A percentile compares a stretch with the other conserved stretches of the same genome.
These are phyloP conservation scores for Loris lydekkerianus DNA, from an alignment of 2,797 vertebrate species.

Conservation along the genomic window DNA sequence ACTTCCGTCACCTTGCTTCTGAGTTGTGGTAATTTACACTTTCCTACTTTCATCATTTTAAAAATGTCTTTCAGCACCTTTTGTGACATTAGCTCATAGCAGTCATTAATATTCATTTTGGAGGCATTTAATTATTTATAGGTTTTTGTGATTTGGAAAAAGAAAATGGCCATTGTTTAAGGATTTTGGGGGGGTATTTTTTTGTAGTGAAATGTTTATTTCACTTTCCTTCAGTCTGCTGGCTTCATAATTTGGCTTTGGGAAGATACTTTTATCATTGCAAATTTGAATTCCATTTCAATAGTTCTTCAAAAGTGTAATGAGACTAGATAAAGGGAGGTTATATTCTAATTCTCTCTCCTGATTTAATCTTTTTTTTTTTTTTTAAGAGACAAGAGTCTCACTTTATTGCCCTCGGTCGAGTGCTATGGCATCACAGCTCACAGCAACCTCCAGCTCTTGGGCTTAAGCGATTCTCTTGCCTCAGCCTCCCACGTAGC, in stretches of 20 bases:
- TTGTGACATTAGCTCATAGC: neutral
- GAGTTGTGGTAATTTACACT: neutral
- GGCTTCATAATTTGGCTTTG: constrained; percentile 48
- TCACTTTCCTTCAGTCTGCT: constrained; percentile 9
- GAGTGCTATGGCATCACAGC: too few relatives aligned
- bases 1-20: neutral
- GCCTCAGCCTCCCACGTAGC: too few relatives aligned
- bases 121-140: neutral
- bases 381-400: too few relatives aligned
- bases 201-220: neutral
- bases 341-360: constrained; percentile 18
- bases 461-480: too few relatives aligned
- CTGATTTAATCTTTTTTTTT: neutral
- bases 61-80: constrained; percentile 16
- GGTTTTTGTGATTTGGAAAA: constrained; percentile 1
- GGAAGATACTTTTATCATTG: constrained; percentile 46
- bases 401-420: too few relatives aligned
- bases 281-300: neutral
- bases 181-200: neutral
- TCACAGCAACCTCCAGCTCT: too few relatives aligned
- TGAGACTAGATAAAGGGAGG: neutral
- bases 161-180: neutral
- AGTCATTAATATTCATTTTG: constrained; percentile 31
- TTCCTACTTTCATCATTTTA: neutral
- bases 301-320: neutral